These are phyloP conservation scores for Podabrus alpinus DNA, from an alignment of 2,888 invertebrate genomes.

Conservation along the genomic window DNA sequence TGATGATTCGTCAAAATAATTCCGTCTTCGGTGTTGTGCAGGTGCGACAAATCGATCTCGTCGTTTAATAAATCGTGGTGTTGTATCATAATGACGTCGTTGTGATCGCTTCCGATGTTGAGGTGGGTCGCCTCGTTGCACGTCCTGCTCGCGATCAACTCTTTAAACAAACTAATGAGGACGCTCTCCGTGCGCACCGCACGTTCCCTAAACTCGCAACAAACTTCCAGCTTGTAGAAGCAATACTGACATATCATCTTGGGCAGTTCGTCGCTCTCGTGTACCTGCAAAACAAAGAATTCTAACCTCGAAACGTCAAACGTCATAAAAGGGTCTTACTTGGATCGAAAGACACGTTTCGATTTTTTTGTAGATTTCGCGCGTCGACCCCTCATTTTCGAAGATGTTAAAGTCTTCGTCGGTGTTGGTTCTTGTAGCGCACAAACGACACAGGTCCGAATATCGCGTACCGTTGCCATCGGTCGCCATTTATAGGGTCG, in stretches of 20 bases:
- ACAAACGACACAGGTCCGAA: constrained; percentile 53
- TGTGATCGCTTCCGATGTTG: constrained; percentile 38
- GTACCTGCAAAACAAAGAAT: constrained; percentile 53
- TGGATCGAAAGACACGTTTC: constrained; percentile 62
- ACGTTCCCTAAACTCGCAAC: constrained; percentile 62
- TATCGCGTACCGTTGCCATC: constrained; percentile 42
- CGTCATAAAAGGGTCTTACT: constrained; percentile 46
- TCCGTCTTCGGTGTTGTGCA: constrained; percentile 46
- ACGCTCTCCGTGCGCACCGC: constrained; percentile 60
- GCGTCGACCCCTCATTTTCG: constrained; percentile 55
- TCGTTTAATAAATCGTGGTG: constrained; percentile 44
- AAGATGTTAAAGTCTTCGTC: constrained; percentile 52
- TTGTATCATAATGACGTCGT: constrained; percentile 47
- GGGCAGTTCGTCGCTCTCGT: constrained; percentile 60
- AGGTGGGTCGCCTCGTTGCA: constrained; percentile 26
- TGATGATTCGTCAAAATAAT: constrained; percentile 46
- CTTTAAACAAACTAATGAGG: constrained; percentile 53
- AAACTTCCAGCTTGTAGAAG: constrained; percentile 61
- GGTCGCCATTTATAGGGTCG: constrained; percentile 41
- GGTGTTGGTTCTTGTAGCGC: constrained; percentile 51
- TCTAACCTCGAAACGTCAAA: not conserved
- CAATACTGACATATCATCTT: constrained; percentile 64
- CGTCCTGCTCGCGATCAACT: constrained; percentile 38
- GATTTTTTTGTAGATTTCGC: constrained; percentile 63
- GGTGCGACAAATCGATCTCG: constrained; percentile 47